These are phyloP conservation scores for Drosophila birchii DNA, from an alignment of 2,888 invertebrate species.

Conservation along the genomic window DNA sequence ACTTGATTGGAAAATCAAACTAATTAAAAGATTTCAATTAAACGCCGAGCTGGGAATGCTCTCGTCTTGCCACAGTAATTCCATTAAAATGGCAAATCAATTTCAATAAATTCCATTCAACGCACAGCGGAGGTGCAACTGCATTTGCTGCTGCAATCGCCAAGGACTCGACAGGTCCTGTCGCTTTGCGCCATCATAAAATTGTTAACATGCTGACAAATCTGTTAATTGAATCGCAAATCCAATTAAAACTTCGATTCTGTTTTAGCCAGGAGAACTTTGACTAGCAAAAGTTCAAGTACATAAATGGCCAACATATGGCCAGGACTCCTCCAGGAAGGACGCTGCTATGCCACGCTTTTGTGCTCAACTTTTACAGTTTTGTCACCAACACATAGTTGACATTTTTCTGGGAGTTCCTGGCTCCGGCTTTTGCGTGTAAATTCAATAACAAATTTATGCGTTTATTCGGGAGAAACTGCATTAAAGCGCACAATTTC, in stretches of 20 bases:
- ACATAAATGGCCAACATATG: slow-evolving; percentile 73
- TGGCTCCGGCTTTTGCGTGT: slow-evolving; percentile 23
- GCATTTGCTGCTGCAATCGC: slow-evolving; percentile 49
- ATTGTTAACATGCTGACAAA: slow-evolving; percentile 79
- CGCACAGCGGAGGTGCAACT: slow-evolving; percentile 58
- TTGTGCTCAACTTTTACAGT: slow-evolving; percentile 35
- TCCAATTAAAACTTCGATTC: slow-evolving; percentile 83
- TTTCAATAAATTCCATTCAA: slow-evolving; percentile 78
- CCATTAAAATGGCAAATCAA: slow-evolving; percentile 80
- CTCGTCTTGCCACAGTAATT: slow-evolving; percentile 62
- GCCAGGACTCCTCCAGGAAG: slow-evolving; percentile 34
- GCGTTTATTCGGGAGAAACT: slow-evolving; percentile 26
- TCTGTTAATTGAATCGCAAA: slow-evolving; percentile 84
- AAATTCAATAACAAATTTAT: slow-evolving; percentile 63
- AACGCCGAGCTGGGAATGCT: slow-evolving; percentile 65
- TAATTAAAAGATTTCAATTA: slow-evolving; percentile 83
- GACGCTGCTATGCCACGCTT: slow-evolving; percentile 48
- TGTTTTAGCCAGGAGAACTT: slow-evolving; percentile 64
- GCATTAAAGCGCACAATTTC: slow-evolving; percentile 71
- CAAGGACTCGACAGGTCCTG: slow-evolving; percentile 19
- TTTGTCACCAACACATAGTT: slow-evolving; percentile 11
- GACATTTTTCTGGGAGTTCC: background rate
- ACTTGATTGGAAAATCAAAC: slow-evolving; percentile 82
- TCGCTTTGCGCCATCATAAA: slow-evolving; percentile 65
- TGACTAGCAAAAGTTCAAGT: slow-evolving; percentile 66